A percentile compares a stretch with the other conserved stretches of the same genome.
phyloP scores from a whole-genome alignment of 2,113 vertebrate genomes.

The Strix uralensis region DNA sequence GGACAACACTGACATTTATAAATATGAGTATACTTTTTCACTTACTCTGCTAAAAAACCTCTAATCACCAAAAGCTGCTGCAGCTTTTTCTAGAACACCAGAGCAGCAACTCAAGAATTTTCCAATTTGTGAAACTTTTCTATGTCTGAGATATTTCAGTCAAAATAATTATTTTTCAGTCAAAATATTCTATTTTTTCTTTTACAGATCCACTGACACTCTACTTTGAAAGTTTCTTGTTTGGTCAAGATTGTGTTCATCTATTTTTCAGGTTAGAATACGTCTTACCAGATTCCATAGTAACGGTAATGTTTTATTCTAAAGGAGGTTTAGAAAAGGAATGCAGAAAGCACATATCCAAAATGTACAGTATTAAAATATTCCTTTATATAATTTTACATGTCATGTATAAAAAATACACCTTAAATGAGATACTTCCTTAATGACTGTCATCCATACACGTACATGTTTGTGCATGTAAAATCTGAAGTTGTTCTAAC shows the following conservation, averaged over 20 bases:
- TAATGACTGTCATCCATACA: neutral
- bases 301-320: neutral
- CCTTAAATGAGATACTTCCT: neutral
- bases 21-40: neutral
- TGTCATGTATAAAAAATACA: neutral
- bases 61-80: neutral
- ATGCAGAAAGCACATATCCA: neutral
- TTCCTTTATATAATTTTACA: neutral
- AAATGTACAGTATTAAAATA: neutral
- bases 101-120: neutral
- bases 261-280: neutral
- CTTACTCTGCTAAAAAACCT: neutral
- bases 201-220: neutral
- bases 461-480: rapidly evolving
- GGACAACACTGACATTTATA: neutral
- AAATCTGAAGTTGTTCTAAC: neutral
- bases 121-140: neutral
- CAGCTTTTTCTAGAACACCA: neutral
- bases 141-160: neutral
- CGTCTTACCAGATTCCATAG: neutral
- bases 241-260: neutral
- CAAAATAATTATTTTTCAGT: neutral
- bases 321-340: neutral
- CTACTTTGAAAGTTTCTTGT: neutral
- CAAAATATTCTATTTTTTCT: neutral